Conservation (phyloP, 2,888 invertebrate genomes). For the Helobdella robusta region DNA sequence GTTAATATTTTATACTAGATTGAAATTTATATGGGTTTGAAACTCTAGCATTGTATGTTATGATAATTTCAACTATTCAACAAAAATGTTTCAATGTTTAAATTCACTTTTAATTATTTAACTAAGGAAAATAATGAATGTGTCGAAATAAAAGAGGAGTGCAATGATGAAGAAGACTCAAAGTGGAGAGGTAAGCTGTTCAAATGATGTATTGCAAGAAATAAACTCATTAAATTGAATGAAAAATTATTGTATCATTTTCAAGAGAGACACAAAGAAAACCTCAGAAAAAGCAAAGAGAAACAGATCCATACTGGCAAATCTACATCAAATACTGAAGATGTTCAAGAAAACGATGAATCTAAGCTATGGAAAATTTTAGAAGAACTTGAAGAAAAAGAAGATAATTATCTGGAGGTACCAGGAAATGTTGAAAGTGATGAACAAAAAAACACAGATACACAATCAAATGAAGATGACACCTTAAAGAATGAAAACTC, state of each 20-base stretch:
- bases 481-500: no score
- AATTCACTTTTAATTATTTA: background rate
- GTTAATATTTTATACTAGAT: background rate
- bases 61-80: background rate
- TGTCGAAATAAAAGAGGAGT: constrained; percentile 19
- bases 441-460: no score
- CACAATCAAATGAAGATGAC: no score
- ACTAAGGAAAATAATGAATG: background rate
- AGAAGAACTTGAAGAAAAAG: no score
- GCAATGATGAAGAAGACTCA: constrained; percentile 6
- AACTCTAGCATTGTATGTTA: background rate
- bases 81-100: background rate
- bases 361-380: no score
- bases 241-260: no score
- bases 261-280: background rate
- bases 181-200: constrained; percentile 1
- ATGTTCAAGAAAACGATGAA: no score
- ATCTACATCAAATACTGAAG: no score
- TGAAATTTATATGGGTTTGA: background rate
- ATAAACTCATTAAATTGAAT: background rate
- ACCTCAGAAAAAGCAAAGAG: background rate
- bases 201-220: background rate
- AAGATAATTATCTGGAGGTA: no score
- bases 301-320: no score
- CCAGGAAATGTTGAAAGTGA: no score